Conservation (phyloP, 2,797 vertebrate species). For the Arctocebus calabarensis region DNA sequence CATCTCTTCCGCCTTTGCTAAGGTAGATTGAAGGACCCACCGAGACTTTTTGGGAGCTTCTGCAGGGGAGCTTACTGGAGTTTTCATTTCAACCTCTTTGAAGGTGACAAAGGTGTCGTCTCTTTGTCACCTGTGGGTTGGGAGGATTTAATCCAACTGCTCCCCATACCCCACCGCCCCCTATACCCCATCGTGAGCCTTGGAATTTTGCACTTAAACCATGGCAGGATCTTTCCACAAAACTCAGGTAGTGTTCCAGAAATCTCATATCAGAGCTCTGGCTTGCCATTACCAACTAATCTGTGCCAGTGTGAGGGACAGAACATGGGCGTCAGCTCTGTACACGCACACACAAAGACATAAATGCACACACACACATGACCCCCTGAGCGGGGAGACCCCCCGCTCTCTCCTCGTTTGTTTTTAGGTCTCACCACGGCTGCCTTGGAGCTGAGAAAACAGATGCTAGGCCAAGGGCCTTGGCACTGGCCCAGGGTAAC, state of each 20-base stretch:
- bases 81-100: not conserved
- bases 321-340: not conserved
- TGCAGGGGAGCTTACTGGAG: not conserved
- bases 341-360: rapidly evolving
- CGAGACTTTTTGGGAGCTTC: not conserved
- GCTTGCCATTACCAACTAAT: not conserved
- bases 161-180: too few relatives aligned
- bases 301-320: not conserved
- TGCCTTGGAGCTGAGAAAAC: conserved; percentile 71
- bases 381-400: not conserved
- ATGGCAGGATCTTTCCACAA: not conserved
- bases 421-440: conserved; percentile 30
- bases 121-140: not conserved
- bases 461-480: conserved; percentile 71
- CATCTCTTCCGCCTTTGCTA: not conserved
- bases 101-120: not conserved
- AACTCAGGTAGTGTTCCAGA: not conserved
- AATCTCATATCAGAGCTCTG: not conserved
- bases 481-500: conserved; percentile 73
- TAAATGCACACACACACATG: not conserved
- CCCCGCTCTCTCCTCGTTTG: conserved; percentile 28
- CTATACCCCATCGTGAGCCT: not conserved
- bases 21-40: not conserved
- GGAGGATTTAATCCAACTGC: too few relatives aligned
- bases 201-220: not conserved